These are phyloP conservation scores for Uria lomvia DNA, from an alignment of 2,113 vertebrate species.

Conservation along the genomic window DNA sequence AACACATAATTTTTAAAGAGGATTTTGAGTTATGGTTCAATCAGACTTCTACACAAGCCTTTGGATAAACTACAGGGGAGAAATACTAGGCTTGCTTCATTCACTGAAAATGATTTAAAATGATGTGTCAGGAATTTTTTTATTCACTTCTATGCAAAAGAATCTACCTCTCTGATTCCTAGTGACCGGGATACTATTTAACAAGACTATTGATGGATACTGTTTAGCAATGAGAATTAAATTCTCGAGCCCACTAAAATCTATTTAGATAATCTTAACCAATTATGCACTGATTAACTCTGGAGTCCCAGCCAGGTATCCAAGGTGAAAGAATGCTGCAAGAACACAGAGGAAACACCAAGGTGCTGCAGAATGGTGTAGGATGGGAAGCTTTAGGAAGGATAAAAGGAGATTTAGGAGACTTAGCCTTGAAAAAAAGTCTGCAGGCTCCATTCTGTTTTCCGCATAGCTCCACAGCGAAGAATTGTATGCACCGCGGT, in stretches of 20 bases:
- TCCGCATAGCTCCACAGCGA: neutral
- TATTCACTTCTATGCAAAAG: neutral
- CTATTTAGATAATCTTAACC: neutral
- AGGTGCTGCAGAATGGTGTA: neutral
- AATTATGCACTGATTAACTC: neutral
- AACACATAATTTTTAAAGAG: neutral
- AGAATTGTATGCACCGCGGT: neutral
- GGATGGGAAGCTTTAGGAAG: neutral
- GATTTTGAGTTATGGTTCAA: neutral
- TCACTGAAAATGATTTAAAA: neutral
- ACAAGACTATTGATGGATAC: neutral
- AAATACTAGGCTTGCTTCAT: neutral
- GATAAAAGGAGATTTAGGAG: neutral
- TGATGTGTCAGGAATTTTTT: neutral
- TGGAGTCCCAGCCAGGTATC: neutral
- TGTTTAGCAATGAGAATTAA: neutral
- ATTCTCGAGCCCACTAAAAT: neutral
- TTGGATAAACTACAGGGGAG: neutral
- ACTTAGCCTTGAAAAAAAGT: neutral
- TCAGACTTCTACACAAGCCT: neutral
- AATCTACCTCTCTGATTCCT: neutral
- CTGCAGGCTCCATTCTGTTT: neutral
- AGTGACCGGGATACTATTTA: neutral
- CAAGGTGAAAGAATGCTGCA: rapidly evolving
- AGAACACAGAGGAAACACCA: neutral